phyloP scores from a whole-genome alignment of 1,140 invertebrate species.

The Pogonomyrmex barbatus region DNA sequence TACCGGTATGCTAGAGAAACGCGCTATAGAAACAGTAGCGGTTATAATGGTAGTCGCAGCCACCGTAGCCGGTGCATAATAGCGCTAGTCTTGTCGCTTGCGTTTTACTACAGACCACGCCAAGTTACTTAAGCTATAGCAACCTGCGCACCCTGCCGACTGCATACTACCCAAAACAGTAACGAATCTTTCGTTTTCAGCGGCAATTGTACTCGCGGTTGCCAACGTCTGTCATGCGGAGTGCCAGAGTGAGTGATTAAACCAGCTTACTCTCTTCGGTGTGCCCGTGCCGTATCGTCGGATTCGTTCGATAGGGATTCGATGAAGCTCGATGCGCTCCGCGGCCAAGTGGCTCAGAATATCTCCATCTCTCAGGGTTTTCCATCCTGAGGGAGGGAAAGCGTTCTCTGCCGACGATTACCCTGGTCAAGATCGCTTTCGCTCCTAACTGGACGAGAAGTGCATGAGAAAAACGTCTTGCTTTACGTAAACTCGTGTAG shows the following conservation, averaged over 20 bases:
- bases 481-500: background rate
- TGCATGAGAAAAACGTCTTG: background rate
- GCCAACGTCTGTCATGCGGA: constrained; percentile 84
- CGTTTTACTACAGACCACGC: background rate
- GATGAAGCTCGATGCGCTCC: constrained; percentile 10
- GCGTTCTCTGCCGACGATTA: background rate
- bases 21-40: constrained; percentile 57
- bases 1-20: constrained; percentile 30
- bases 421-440: constrained; percentile 6
- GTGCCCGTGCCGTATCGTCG: constrained; percentile 54
- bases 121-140: constrained; percentile 24
- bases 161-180: constrained; percentile 64
- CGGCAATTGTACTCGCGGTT: constrained; percentile 85
- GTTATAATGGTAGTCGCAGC: constrained; percentile 64
- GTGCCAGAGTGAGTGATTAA: constrained; percentile 86
- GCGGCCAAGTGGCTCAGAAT: constrained; percentile 1
- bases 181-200: constrained; percentile 80
- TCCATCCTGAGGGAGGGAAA: background rate
- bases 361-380: background rate
- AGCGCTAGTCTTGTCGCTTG: constrained; percentile 55
- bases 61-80: constrained; percentile 55
- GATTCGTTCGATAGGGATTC: constrained; percentile 41
- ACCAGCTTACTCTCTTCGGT: constrained; percentile 65
- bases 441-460: constrained; percentile 7
- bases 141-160: background rate